Evolutionary conservation across 2,113 vertebrate genomes (phyloP).

Genomic region (Isurus oxyrinchus): DNA sequence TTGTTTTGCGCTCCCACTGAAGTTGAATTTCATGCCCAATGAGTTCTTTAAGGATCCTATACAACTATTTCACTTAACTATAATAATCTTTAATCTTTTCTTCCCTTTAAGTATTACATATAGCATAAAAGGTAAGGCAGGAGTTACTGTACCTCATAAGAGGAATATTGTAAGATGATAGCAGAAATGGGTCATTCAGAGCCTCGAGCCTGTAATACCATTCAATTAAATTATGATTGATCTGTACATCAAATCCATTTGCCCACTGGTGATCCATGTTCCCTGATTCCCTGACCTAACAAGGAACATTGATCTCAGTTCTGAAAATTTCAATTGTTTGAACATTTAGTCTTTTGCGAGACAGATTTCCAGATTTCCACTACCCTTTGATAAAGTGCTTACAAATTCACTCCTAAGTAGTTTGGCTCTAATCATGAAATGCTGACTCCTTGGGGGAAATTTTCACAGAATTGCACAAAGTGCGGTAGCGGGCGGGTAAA

Average conservation of each 20-base stretch:
- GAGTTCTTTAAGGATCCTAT: neutral
- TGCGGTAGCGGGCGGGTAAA: too few relatives aligned
- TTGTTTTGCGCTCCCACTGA: neutral
- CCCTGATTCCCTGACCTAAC: neutral
- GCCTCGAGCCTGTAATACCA: neutral
- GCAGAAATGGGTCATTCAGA: neutral
- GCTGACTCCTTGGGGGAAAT: neutral
- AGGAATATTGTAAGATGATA: neutral
- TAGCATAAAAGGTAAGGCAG: neutral
- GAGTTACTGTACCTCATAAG: neutral
- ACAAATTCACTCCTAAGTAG: neutral
- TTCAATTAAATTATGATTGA: neutral
- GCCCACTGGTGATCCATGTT: neutral
- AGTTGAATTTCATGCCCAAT: neutral
- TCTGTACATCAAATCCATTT: neutral
- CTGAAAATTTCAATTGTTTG: neutral
- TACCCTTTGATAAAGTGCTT: neutral
- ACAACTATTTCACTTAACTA: neutral
- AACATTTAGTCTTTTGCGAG: neutral
- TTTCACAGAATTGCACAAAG: too few relatives aligned
- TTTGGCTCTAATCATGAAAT: neutral
- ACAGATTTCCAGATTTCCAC: neutral
- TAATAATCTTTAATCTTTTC: neutral
- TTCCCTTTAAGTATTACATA: neutral
- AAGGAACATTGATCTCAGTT: neutral